A percentile compares a stretch with the other conserved stretches of the same genome.
phyloP scores from a whole-genome alignment of 1,140 invertebrate genomes.

The Ephestia elutella region DNA sequence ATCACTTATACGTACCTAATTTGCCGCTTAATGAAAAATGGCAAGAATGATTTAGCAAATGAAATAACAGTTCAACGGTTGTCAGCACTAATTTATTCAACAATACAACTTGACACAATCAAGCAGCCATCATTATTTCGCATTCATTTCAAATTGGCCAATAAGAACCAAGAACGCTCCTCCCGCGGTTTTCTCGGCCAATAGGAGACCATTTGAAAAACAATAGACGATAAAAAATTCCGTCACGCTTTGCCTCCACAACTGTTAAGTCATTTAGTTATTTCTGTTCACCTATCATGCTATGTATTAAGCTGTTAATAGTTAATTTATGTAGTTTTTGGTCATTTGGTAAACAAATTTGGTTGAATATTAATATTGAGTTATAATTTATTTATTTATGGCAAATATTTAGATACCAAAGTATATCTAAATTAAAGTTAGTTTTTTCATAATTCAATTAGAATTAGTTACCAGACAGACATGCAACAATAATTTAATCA shows the following conservation, averaged over 20 bases:
- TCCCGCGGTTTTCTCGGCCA: conserved; percentile 45
- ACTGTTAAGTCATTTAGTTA: conserved; percentile 9
- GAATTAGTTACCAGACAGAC: too few relatives aligned
- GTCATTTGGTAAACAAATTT: neutral
- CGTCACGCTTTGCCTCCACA: conserved; percentile 54
- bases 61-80: conserved; percentile 9
- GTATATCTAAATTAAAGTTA: neutral
- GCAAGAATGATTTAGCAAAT: conserved; percentile 7
- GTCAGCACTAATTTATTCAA: conserved; percentile 57
- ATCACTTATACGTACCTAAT: too few relatives aligned
- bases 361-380: neutral
- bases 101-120: conserved; percentile 58
- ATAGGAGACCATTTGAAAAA: conserved; percentile 62
- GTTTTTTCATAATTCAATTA: neutral
- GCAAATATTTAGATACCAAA: neutral
- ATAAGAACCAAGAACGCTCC: conserved; percentile 43
- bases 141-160: conserved; percentile 51
- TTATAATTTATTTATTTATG: neutral
- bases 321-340: neutral
- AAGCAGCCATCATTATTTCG: conserved; percentile 65
- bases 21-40: too few relatives aligned
- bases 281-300: neutral
- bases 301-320: neutral
- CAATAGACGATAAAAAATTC: conserved; percentile 70
- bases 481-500: too few relatives aligned